Conservation (phyloP, 2,113 vertebrate species). For the Neotoma lepida region DNA sequence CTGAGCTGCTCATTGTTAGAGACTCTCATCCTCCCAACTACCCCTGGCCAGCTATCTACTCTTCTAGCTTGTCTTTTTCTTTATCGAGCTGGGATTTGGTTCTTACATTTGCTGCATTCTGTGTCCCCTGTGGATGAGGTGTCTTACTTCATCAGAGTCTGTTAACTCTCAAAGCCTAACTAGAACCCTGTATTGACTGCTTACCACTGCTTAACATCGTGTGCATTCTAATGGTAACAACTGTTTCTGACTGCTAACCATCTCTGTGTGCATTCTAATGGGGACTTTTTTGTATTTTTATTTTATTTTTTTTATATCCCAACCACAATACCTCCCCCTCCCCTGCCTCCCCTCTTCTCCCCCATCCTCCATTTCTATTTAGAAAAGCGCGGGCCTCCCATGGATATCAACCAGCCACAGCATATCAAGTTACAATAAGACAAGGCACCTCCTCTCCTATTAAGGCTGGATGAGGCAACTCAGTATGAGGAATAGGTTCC, state of each 20-base stretch:
- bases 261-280: too few relatives aligned
- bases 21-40: accelerated
- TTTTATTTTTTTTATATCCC: too few relatives aligned
- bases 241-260: too few relatives aligned
- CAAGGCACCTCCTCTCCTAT: background rate
- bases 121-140: background rate
- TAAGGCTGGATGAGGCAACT: background rate
- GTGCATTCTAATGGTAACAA: background rate
- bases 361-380: too few relatives aligned
- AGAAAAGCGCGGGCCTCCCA: background rate
- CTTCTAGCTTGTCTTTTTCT: background rate
- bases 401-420: background rate
- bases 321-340: too few relatives aligned
- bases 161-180: slow-evolving; percentile 6
- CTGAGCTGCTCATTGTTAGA: background rate
- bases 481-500: background rate
- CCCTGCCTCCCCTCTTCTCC: background rate
- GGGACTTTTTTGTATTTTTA: too few relatives aligned
- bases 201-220: background rate
- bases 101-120: background rate
- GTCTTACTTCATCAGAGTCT: background rate
- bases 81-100: background rate
- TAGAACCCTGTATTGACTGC: background rate
- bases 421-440: background rate
- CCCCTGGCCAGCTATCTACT: background rate